A percentile compares a stretch with the other conserved stretches of the same genome.
These are phyloP conservation scores for Etheostoma nigrum DNA, from an alignment of 2,797 vertebrate genomes.

Conservation along the genomic window DNA sequence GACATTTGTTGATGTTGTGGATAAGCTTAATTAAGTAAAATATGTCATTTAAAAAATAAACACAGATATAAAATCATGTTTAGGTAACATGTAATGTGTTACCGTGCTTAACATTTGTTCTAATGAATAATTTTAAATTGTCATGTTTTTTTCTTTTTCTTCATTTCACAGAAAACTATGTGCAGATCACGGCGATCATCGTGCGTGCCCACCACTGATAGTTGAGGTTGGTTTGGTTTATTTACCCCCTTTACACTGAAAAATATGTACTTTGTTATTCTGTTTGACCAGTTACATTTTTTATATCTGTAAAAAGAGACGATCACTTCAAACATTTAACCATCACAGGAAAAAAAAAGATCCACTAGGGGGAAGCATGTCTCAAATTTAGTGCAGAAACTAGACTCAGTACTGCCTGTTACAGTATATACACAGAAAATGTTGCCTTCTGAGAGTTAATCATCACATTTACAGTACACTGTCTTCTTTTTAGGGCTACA, in stretches of 20 bases:
- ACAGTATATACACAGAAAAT: neutral
- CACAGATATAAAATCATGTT: neutral
- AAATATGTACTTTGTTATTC: neutral
- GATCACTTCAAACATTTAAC: neutral
- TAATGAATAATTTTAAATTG: neutral
- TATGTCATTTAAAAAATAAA: neutral
- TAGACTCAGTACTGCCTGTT: neutral
- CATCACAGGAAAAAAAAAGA: slow-evolving; percentile 1
- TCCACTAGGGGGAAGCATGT: slow-evolving; percentile 79
- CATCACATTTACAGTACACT: neutral
- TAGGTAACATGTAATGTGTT: neutral
- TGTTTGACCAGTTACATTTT: neutral
- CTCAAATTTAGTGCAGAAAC: slow-evolving; percentile 48
- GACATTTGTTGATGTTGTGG: neutral
- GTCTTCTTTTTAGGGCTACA: slow-evolving; percentile 43
- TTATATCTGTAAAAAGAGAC: neutral
- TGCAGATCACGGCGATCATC: slow-evolving; percentile 82
- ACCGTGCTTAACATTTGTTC: neutral
- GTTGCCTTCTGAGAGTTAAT: neutral
- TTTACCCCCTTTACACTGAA: no score
- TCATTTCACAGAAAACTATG: slow-evolving; percentile 81
- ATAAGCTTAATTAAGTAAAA: neutral
- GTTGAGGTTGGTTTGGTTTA: slow-evolving; percentile 86
- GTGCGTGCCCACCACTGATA: slow-evolving; percentile 77
- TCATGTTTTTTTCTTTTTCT: neutral